A percentile compares a stretch with the other conserved stretches of the same genome.
These are phyloP conservation scores for Trachurus trachurus DNA, from an alignment of 2,797 vertebrate genomes.

Conservation along the genomic window DNA sequence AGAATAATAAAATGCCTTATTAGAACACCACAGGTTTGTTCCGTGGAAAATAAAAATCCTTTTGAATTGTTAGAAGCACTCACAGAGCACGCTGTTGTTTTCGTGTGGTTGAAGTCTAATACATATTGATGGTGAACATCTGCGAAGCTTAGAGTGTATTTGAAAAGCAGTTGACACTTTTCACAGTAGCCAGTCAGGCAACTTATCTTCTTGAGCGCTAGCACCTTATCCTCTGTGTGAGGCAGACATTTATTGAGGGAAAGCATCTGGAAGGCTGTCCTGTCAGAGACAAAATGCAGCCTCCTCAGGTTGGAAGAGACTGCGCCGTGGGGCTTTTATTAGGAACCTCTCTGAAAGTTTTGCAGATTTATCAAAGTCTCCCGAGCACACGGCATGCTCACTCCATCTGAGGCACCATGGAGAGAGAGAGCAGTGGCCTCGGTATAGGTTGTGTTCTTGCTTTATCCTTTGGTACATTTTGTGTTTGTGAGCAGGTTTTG, in stretches of 20 bases:
- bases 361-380: constrained; percentile 74
- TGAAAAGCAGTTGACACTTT: constrained; percentile 61
- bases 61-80: constrained; percentile 13
- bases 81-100: constrained; percentile 21
- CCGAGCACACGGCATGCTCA: constrained; percentile 35
- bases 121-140: constrained; percentile 23
- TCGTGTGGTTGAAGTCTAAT: constrained; percentile 23
- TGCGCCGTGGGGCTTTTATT: constrained; percentile 71
- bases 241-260: constrained; percentile 71
- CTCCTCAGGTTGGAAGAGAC: constrained; percentile 65
- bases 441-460: background rate
- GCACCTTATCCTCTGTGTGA: constrained; percentile 66
- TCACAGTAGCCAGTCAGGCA: constrained; percentile 48
- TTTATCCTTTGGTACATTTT: constrained; percentile 13
- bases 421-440: background rate
- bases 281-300: constrained; percentile 76
- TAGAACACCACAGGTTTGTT: constrained; percentile 31
- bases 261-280: constrained; percentile 68
- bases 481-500: background rate
- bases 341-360: constrained; percentile 72
- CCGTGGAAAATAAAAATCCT: constrained; percentile 1
- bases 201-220: constrained; percentile 66
- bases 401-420: constrained; percentile 35
- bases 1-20: constrained; percentile 46
- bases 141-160: constrained; percentile 37